Percentiles rank a stretch among this genome's conserved stretches.
phyloP scores from a whole-genome alignment of 2,888 invertebrate species.

The Hofmannophila pseudospretella region DNA sequence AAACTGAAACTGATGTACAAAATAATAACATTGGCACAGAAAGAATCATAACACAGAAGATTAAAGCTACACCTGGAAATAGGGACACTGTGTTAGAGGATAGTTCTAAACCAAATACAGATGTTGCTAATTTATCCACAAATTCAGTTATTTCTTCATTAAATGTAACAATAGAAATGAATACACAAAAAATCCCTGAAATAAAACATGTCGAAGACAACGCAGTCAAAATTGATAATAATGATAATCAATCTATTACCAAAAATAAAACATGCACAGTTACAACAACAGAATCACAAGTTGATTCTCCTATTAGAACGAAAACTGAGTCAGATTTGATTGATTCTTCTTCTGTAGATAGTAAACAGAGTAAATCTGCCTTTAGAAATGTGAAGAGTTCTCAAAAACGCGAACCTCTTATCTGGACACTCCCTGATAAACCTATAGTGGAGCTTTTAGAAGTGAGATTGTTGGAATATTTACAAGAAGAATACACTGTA shows the following conservation, averaged over 20 bases:
- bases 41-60: too few species aligned
- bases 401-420: background rate
- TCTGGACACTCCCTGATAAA: background rate
- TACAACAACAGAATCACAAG: background rate
- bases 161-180: too few species aligned
- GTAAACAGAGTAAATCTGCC: background rate
- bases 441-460: conserved; percentile 16
- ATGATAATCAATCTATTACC: background rate
- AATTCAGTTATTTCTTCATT: too few species aligned
- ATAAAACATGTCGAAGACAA: background rate
- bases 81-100: too few species aligned
- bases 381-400: background rate
- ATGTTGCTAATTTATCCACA: too few species aligned
- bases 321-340: too few species aligned
- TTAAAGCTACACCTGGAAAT: too few species aligned
- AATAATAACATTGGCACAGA: too few species aligned
- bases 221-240: background rate
- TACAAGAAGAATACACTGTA: conserved; percentile 22
- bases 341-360: too few species aligned
- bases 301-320: background rate
- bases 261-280: background rate
- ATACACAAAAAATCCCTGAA: background rate
- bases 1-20: background rate
- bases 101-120: too few species aligned
- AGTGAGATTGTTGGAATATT: conserved; percentile 16